Evolutionary conservation across 2,888 invertebrate genomes (phyloP).

Genomic region (Cerastis leucographa): DNA sequence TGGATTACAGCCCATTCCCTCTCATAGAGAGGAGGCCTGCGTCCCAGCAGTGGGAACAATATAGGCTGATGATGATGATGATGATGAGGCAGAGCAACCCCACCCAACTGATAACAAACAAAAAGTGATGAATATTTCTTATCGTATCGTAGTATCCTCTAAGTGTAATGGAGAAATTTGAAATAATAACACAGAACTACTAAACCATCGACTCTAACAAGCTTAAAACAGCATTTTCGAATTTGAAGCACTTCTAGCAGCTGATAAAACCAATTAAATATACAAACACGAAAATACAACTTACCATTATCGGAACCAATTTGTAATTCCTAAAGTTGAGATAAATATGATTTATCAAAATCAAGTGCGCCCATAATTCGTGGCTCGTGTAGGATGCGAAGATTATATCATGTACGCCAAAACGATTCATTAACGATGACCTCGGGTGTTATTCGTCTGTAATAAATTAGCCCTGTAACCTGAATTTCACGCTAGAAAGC

Average conservation of each 20-base stretch:
- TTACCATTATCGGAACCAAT: constrained; percentile 38
- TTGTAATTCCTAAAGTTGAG: constrained; percentile 43
- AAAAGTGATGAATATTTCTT: not conserved
- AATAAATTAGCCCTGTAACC: constrained; percentile 36
- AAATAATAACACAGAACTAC: no score
- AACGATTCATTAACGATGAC: constrained; percentile 41
- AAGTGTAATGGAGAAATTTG: not conserved
- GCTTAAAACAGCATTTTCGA: not conserved
- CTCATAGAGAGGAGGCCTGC: no score
- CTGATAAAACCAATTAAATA: constrained; percentile 18
- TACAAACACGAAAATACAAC: constrained; percentile 11
- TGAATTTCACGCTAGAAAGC: constrained; percentile 28
- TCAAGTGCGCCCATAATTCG: constrained; percentile 33
- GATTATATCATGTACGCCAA: constrained; percentile 50
- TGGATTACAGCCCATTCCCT: no score
- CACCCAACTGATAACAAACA: not conserved
- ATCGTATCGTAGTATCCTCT: not conserved
- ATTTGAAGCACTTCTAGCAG: not conserved
- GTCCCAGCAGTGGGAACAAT: no score
- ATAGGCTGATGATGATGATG: no score
- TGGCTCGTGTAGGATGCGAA: constrained; percentile 25
- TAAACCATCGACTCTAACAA: not conserved
- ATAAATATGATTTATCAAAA: constrained; percentile 55
- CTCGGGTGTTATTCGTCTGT: constrained; percentile 33
- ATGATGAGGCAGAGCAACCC: no score